phyloP scores from a whole-genome alignment of 2,113 vertebrate species.

The Erinaceus europaeus region DNA sequence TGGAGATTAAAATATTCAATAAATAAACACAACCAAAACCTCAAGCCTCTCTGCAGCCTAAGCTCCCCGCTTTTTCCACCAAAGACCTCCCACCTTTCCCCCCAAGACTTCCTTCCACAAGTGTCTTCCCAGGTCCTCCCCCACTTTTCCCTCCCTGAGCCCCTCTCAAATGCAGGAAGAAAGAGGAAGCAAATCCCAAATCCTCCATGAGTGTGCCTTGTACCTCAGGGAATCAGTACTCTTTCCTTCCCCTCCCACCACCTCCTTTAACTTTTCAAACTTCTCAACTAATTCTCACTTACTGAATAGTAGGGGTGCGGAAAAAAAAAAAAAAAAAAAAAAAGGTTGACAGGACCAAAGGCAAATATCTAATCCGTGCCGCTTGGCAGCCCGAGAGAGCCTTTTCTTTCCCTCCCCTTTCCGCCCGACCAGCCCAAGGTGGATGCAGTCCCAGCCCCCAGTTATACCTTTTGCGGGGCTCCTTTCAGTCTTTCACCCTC shows the following conservation, averaged over 20 bases:
- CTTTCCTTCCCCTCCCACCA: no score
- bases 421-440: rapidly evolving
- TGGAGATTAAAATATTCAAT: no score
- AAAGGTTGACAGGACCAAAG: not conserved
- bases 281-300: not conserved
- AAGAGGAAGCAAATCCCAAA: not conserved
- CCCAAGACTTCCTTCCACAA: not conserved
- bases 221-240: not conserved
- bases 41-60: rapidly evolving
- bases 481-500: rapidly evolving
- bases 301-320: not conserved
- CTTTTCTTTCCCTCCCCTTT: not conserved
- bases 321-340: not conserved
- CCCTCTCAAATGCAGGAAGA: rapidly evolving
- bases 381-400: rapidly evolving
- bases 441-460: rapidly evolving
- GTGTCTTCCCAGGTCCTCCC: not conserved
- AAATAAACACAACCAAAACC: not conserved
- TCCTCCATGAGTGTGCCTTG: not conserved
- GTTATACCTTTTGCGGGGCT: rapidly evolving
- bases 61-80: no score
- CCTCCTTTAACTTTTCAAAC: not conserved
- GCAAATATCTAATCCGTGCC: rapidly evolving
- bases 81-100: rapidly evolving
- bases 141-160: not conserved